Base-by-base conservation (phyloP, 2,888 invertebrate genomes). In the Diabrotica balteata region DNA sequence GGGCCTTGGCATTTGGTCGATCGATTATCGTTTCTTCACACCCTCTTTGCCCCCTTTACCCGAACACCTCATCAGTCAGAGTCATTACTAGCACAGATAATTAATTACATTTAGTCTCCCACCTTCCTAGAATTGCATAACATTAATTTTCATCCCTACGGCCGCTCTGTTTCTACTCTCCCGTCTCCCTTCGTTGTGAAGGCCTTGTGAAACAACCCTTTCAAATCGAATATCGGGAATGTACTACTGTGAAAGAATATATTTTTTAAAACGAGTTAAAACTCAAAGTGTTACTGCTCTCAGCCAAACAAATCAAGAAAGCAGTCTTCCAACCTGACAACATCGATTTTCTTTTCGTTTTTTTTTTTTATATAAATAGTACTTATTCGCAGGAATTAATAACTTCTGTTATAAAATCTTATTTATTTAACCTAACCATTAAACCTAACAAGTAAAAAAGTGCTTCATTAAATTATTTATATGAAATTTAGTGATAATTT, bases 91-190 rank as follows among this genome's bases (percentile, higher is more conserved):
- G 84, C 84, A 83, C 86, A 87, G 87, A 87, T 87, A 87, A 87
- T 87, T 87, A 87, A 87, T 88, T 88, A 87, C 88, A 87, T 87
- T 87, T 86, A 86, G 86, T 86, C 84, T 84, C 86, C 85, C 85
- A 85, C 85, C 86, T 83, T 83, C 83, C 84, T 81, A 84, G 85
- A 85, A 84, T 84, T 85, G 85, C 85, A 85, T 85, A 84, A 83
- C 85, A 85, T 85, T 85, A 85, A 85, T 84, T 84, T 80, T 76
- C 77, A 73, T 68, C 75, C 72, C 76, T 70, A 71, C 72, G 67
- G 72, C 71, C 71, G 73, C 45, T 45, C 55, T 57, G 55, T 57
- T 57, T 57, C 55, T 45, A 22, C 45, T 45, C 45, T 45, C 44
- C 73, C 51, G 59, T 22, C 58, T 43, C 63, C 50, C 66, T 54